Conservation (phyloP, 2,113 vertebrate species). For the Gymnorhina tibicen region DNA sequence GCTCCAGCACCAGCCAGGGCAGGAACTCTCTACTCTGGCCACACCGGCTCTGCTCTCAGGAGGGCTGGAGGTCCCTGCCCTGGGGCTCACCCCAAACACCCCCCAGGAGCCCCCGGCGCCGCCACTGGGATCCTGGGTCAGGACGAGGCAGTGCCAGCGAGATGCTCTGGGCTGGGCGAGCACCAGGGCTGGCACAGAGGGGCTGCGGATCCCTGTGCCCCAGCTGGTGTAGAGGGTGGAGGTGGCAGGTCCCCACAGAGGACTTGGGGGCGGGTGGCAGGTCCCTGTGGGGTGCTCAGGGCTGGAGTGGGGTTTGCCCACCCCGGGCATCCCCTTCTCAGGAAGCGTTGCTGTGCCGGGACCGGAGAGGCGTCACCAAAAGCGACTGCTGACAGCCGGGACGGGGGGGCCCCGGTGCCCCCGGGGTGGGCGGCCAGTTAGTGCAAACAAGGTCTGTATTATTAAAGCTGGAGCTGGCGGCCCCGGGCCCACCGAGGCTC, state of each 20-base stretch:
- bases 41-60: accelerated
- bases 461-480: neutral
- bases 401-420: neutral
- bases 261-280: neutral
- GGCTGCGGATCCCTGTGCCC: neutral
- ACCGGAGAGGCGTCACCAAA: neutral
- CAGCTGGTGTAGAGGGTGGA: neutral
- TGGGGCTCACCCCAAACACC: neutral
- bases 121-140: accelerated
- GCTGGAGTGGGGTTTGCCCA: neutral
- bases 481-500: neutral
- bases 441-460: conserved; percentile 8
- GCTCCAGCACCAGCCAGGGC: neutral
- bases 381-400: neutral
- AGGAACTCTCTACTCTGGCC: neutral
- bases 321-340: neutral
- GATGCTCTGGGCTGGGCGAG: accelerated
- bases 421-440: neutral
- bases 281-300: neutral
- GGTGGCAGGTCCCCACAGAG: neutral
- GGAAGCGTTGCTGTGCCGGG: neutral
- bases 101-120: accelerated
- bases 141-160: accelerated
- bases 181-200: neutral
- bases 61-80: neutral